Base-by-base conservation (phyloP, 2,888 invertebrate species). In the Drosophila parthenogenetica region DNA sequence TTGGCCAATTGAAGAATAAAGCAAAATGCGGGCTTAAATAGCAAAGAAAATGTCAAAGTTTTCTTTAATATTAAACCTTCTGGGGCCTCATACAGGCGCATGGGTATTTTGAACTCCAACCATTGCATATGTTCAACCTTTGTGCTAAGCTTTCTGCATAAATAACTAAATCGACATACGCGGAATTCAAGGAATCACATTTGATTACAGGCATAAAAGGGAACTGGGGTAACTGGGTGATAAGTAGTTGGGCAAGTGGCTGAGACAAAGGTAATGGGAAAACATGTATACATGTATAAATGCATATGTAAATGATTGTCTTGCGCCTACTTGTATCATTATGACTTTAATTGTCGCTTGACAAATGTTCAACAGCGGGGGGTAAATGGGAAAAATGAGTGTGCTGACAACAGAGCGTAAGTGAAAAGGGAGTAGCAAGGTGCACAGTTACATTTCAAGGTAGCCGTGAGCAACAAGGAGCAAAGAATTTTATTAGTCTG, bases 401-500 rank as follows among this genome's bases (percentile, higher is more conserved):
- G 19, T 37, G 16, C 13, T 17, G 35, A 14, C 16, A 14, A 17
- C 2, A 8, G 37, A 29, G 46, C 5, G 29, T 14, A 14, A 45
- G 8, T 39, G 61, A 25, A 13, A 5, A 7, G 32, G 8, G 40
- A 13, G 43, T 22, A 16, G 43, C 5, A 17, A 11, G 5, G 10
- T 19, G 51, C 55, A 60, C 37, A 51, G 55, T 40, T 54, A 42
- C 29, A 29, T 53, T 73, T 73, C 69, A 77, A 77, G 69, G 73
- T 73, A 62, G 63, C 62, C 48, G 42, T 67, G 46, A 77, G 79
- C 68, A 49, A 67, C 68, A 59, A 60, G 78, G 69, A 74, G 73
- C 68, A 74, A 68, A 74, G 71, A 67, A 80, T 85, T 85, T 85
- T 82, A 85, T 85, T 82, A 87, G 87, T 79, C 82, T 77, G 69